Percentiles rank a stretch among this genome's conserved stretches.
These are phyloP conservation scores for Nothoprocta pentlandii DNA, from an alignment of 2,113 vertebrate genomes.

Conservation along the genomic window DNA sequence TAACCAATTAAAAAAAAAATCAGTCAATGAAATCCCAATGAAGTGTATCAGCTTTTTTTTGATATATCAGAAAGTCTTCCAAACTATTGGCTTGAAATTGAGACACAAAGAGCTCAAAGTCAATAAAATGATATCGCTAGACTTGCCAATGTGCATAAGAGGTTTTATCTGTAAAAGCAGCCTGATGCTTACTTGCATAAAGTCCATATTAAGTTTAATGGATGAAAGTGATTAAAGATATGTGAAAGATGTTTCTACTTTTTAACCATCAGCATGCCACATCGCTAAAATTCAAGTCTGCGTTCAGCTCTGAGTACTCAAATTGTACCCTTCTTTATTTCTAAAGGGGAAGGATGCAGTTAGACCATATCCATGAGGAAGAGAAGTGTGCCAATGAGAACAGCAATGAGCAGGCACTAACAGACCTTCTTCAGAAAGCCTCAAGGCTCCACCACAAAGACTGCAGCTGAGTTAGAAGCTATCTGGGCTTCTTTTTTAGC, in stretches of 20 bases:
- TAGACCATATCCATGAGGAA: background rate
- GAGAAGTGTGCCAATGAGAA: background rate
- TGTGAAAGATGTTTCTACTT: background rate
- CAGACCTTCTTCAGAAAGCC: background rate
- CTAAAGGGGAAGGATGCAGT: background rate
- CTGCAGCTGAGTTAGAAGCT: background rate
- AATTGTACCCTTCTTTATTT: background rate
- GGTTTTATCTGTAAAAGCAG: constrained; percentile 24
- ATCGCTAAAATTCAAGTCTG: background rate
- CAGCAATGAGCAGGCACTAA: background rate
- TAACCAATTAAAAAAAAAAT: background rate
- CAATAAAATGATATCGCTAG: constrained; percentile 42
- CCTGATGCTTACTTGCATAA: background rate
- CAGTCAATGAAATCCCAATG: background rate
- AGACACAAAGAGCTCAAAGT: constrained; percentile 21
- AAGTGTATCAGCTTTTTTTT: background rate
- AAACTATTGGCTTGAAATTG: constrained; percentile 24
- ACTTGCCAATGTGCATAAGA: background rate
- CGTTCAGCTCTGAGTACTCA: background rate
- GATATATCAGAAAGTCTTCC: background rate
- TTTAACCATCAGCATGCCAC: background rate
- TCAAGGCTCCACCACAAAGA: background rate
- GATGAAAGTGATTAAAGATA: constrained; percentile 15
- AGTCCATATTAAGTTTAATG: background rate
- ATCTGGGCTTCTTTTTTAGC: background rate